Evolutionary conservation across 2,113 vertebrate species (phyloP).

Genomic region (Sus scrofa): DNA sequence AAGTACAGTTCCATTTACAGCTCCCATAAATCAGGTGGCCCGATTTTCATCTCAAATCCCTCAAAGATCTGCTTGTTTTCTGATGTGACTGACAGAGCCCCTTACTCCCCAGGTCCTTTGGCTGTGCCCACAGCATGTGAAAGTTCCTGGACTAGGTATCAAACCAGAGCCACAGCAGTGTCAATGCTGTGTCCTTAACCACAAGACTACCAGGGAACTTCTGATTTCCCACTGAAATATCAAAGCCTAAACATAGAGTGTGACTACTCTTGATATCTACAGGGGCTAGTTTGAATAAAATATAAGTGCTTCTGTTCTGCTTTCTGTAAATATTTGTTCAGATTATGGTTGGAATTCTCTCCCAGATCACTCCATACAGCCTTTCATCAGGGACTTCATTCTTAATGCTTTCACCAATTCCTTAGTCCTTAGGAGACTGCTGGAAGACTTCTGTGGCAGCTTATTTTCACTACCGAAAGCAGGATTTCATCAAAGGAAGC

Average conservation of each 20-base stretch:
- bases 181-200: too few relatives aligned
- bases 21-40: neutral
- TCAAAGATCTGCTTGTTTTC: neutral
- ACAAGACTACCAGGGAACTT: too few relatives aligned
- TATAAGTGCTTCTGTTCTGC: neutral
- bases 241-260: neutral
- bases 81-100: neutral
- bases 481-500: constrained; percentile 3
- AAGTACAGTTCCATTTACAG: constrained; percentile 22
- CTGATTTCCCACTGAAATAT: neutral
- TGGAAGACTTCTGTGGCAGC: neutral
- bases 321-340: constrained; percentile 48
- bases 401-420: neutral
- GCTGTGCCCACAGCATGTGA: too few relatives aligned
- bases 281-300: constrained; percentile 49
- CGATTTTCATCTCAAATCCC: neutral
- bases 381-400: constrained; percentile 36
- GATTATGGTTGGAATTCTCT: constrained; percentile 27
- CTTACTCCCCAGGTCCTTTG: neutral
- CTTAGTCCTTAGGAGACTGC: constrained; percentile 18
- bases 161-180: too few relatives aligned
- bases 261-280: neutral
- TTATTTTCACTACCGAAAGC: constrained; percentile 38
- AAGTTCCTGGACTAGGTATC: too few relatives aligned
- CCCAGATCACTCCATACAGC: neutral